Conservation (phyloP, 2,888 invertebrate species). For the Nudaria mundana region DNA sequence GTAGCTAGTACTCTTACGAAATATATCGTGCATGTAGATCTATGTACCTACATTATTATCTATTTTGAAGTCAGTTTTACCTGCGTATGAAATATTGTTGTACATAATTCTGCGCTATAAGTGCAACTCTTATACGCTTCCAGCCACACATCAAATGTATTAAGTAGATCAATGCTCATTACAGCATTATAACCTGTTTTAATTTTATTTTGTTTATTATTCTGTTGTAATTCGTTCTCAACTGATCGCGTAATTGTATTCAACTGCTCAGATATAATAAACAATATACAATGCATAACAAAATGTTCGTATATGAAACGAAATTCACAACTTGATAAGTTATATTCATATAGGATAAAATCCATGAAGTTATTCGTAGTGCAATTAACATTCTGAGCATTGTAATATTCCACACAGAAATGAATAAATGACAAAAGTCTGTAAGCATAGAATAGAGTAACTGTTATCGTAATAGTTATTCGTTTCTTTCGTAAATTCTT, state of each 20-base stretch:
- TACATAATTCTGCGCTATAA: conserved; percentile 33
- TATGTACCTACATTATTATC: no score
- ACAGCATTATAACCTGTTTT: background rate
- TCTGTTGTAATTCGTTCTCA: conserved; percentile 9
- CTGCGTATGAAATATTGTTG: conserved; percentile 36
- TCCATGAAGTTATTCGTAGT: background rate
- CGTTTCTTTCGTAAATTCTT: conserved; percentile 12
- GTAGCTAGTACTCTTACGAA: no score
- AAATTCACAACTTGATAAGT: conserved; percentile 21
- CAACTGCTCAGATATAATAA: conserved; percentile 36
- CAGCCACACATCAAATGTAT: conserved; percentile 36
- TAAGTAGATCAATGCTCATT: background rate
- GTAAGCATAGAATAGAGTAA: background rate
- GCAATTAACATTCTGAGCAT: background rate
- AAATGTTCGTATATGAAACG: conserved; percentile 35
- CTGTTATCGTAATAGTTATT: background rate
- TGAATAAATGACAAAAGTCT: background rate
- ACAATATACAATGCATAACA: conserved; percentile 28
- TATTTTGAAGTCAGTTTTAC: no score
- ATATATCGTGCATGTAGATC: no score
- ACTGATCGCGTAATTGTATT: conserved; percentile 27
- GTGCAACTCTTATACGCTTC: conserved; percentile 34
- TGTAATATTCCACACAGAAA: background rate
- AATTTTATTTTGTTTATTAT: background rate
- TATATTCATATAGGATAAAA: conserved; percentile 4